These are phyloP conservation scores for Diorhabda elongata DNA, from an alignment of 1,140 invertebrate genomes.

Conservation along the genomic window DNA sequence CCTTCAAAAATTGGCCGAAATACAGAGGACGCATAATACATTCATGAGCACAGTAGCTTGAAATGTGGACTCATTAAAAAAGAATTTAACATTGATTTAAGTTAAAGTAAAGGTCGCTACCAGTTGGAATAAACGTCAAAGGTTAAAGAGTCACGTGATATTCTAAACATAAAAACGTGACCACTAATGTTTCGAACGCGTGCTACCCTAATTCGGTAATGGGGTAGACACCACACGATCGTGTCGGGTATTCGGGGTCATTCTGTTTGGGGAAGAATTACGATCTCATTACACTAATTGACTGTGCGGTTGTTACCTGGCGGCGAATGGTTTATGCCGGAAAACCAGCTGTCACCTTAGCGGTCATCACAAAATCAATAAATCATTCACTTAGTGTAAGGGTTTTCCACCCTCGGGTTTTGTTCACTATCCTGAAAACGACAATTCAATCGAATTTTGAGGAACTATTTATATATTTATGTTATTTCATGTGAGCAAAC, in stretches of 20 bases:
- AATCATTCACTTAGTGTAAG: too few species aligned
- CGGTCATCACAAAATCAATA: background rate
- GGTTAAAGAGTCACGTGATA: conserved; percentile 25
- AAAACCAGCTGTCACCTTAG: conserved; percentile 18
- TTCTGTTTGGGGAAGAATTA: conserved; percentile 33
- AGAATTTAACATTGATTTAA: too few species aligned
- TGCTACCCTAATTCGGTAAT: conserved; percentile 34
- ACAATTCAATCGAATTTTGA: too few species aligned
- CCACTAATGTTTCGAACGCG: conserved; percentile 22
- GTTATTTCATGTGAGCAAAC: too few species aligned
- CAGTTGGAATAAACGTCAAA: background rate
- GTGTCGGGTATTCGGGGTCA: conserved; percentile 16
- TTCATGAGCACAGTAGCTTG: too few species aligned
- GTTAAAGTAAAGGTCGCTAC: conserved; percentile 2
- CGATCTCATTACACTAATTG: conserved; percentile 35
- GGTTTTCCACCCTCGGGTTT: too few species aligned
- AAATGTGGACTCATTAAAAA: too few species aligned
- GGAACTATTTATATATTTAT: too few species aligned
- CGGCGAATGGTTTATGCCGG: conserved; percentile 4
- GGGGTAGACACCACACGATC: conserved; percentile 21
- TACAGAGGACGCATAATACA: too few species aligned
- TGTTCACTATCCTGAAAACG: too few species aligned
- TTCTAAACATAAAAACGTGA: conserved; percentile 29
- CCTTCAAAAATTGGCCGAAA: too few species aligned
- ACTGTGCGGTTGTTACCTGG: conserved; percentile 21